phyloP scores from a whole-genome alignment of 2,888 invertebrate genomes.

The Doris montereyensis region DNA sequence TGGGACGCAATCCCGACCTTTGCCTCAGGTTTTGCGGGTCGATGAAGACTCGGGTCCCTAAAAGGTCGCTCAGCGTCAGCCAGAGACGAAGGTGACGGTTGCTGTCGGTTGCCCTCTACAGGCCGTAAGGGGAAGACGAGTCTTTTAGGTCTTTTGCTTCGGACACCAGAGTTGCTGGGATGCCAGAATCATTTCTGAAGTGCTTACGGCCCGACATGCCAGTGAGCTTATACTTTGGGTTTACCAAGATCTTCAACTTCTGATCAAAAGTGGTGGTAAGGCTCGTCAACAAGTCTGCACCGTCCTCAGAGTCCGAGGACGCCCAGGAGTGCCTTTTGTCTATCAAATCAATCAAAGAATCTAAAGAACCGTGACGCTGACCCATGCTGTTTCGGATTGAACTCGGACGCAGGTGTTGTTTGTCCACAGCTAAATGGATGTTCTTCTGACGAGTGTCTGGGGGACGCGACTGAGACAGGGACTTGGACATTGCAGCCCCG shows the following conservation, averaged over 20 bases:
- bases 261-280: constrained; percentile 68
- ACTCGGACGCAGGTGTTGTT: background rate
- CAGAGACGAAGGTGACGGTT: constrained; percentile 21
- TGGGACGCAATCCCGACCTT: constrained; percentile 68
- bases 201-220: constrained; percentile 41
- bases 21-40: constrained; percentile 60
- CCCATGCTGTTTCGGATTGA: constrained; percentile 42
- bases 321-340: constrained; percentile 61
- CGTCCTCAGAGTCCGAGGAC: constrained; percentile 65
- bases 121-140: too few relatives aligned
- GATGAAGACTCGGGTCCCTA: constrained; percentile 65
- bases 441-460: too few relatives aligned
- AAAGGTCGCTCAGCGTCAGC: constrained; percentile 44
- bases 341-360: constrained; percentile 76
- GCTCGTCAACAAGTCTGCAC: constrained; percentile 64
- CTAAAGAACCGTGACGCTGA: constrained; percentile 75
- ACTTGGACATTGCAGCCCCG: too few relatives aligned
- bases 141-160: constrained; percentile 17
- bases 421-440: background rate
- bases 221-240: constrained; percentile 58
- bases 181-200: constrained; percentile 27
- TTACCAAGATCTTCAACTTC: constrained; percentile 64
- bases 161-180: constrained; percentile 29
- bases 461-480: too few relatives aligned
- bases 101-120: background rate